Conservation (phyloP, 2,888 invertebrate genomes). For the Lamellibrachia columna region DNA sequence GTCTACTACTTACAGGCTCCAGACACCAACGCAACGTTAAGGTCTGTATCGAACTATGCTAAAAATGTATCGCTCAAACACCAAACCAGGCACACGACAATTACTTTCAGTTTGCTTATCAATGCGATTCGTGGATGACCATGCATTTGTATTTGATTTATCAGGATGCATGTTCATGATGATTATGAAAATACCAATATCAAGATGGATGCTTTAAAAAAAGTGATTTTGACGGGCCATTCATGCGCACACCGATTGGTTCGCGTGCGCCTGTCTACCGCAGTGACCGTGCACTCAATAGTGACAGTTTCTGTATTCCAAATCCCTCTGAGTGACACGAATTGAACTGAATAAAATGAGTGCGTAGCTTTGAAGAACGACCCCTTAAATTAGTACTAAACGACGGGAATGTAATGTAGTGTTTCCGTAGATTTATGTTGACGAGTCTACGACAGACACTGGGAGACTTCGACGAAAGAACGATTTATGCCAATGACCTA, state of each 20-base stretch:
- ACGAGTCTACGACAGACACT: background rate
- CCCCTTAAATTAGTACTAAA: background rate
- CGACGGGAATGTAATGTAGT: background rate
- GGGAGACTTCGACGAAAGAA: too few relatives aligned
- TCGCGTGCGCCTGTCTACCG: too few relatives aligned
- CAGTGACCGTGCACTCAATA: too few relatives aligned
- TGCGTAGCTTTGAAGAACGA: background rate
- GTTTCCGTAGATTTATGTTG: background rate
- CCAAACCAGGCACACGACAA: background rate
- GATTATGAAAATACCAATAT: too few relatives aligned
- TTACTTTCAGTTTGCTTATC: background rate
- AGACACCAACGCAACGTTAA: background rate
- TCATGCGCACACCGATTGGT: background rate
- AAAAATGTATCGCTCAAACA: background rate
- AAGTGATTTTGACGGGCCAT: too few relatives aligned
- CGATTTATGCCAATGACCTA: background rate
- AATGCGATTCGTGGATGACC: background rate
- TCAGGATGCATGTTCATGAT: background rate
- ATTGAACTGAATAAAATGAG: background rate
- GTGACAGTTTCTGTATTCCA: too few relatives aligned
- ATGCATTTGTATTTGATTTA: background rate
- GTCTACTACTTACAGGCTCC: background rate
- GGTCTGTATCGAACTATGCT: background rate
- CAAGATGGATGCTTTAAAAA: background rate
- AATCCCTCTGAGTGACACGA: too few relatives aligned